Percentiles rank a stretch among this genome's conserved stretches.
Conservation (phyloP, 1,140 invertebrate species). For the Battus philenor region DNA sequence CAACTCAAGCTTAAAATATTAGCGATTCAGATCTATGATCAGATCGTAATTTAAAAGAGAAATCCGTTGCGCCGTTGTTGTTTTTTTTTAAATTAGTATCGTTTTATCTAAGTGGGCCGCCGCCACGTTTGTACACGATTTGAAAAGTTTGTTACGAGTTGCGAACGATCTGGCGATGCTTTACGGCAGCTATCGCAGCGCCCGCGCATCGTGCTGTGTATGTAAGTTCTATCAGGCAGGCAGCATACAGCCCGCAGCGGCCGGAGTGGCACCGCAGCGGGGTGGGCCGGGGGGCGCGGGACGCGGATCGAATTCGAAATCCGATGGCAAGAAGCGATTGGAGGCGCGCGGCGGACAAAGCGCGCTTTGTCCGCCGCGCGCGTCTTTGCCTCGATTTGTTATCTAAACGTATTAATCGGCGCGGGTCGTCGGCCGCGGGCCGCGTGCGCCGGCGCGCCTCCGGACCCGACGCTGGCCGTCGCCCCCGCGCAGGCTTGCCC, state of each 20-base stretch:
- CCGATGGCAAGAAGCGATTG: constrained; percentile 7
- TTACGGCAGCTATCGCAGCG: no score
- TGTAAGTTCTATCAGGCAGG: neutral
- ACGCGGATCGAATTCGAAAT: constrained; percentile 17
- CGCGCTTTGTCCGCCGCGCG: constrained; percentile 26
- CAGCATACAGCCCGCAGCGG: neutral
- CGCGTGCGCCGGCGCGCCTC: neutral
- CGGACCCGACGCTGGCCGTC: neutral
- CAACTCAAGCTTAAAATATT: no score
- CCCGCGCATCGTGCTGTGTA: no score
- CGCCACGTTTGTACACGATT: no score
- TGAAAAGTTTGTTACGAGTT: no score
- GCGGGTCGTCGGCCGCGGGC: constrained; percentile 21
- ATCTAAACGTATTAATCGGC: constrained; percentile 46
- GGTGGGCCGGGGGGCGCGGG: neutral
- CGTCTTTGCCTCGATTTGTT: constrained; percentile 39
- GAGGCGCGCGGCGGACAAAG: constrained; percentile 20
- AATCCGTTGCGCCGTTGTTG: no score
- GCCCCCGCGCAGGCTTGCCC: neutral
- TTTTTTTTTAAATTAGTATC: no score
- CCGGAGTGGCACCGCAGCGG: neutral
- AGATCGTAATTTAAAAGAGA: no score
- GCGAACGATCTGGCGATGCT: no score
- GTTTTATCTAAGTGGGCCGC: no score
- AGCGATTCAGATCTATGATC: no score